Evolutionary conservation across 2,113 vertebrate species (phyloP), one percentile per base, ranked within the genome.

Genomic region (Cairina moschata): DNA sequence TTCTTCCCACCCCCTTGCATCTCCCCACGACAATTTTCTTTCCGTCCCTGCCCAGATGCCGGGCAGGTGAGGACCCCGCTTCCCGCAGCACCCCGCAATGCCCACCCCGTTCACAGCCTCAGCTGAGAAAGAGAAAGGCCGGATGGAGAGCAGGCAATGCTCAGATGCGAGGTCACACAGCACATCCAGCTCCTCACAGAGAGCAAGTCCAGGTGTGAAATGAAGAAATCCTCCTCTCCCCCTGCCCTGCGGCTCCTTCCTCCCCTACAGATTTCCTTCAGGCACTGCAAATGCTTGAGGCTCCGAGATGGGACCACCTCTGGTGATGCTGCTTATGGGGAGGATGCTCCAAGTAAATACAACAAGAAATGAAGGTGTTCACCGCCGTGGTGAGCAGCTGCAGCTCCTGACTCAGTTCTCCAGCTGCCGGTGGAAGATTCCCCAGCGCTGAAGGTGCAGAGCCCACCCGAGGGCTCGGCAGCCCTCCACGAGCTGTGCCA

Each of bases 31-130:
- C 44, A 44, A 17, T 44, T 17, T 44, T 44, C 46, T 18, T 21
- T 9, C 46, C 46, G 9, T 48, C 18, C 46, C 46, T 48, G 46
- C 36, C 32, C 66, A 44, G 8, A 48, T 2, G 31, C 23, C 34
- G 23, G 54, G 28, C 8, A 1, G 1, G 10, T 0, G 5, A 31
- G 17, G 62, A 63, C 16, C 26, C 29, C n/a, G 12, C 55, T 28
- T n/a, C 72, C 60, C 4, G 3, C 23, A 21, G 32, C 0, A 4
- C 14, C 26, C 60, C 3, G 10, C 66, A 29, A n/a, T n/a, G 48
- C 48, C 48, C 48, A 12, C 48, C 1, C 31, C 20, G 7, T 29
- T 55, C 72, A 40, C 68, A 74, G 26, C 38, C 59, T 59, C 42
- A 7, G 34, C 28, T 3, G 44, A 15, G 3, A 56, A 59, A 36